Base-by-base conservation (phyloP, 1,140 invertebrate genomes). In the Trachymyrmex cornetzi region DNA sequence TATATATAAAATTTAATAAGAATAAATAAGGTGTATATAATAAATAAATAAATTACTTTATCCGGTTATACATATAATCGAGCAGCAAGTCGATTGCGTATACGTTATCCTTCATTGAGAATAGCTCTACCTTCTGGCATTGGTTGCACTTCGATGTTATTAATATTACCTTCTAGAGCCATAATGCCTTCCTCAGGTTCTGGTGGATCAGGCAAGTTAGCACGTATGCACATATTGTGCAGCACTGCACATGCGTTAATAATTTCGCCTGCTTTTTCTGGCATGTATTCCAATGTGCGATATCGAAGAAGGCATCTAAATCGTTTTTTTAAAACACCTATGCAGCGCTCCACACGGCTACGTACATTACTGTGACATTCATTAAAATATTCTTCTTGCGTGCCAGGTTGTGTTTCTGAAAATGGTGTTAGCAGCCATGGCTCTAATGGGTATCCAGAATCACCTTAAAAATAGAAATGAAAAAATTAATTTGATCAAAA, bases 161-260 rank as follows among this genome's bases (percentile, higher is more conserved):
- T 4, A 66, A 16, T 19, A 7, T 55, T n/a, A 6, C 44, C 2
- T 48, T 67, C 64, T 38, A 67, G 22, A 44, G 34, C 64, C 34
- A 44, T 44, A 12, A 67, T 44, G 44, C 6, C 34, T 48, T 38
- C 64, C 4, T 7, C 34, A 3, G 34, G 64, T 11, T 67, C 64
- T 2, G 64, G 64, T 9, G 64, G 64, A 38, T 67, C 64, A 38
- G 64, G 34, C 6, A 66, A n/a, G 12, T 38, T 66, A 7, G 64
- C 64, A 16, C 5, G 64, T n/a, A 66, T 66, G 19, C 64, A 66
- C 64, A 64, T 64, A 34, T 64, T 64, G 12, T 64, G 61, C 27
- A 64, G 16, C 24, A 64, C 27, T 64, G 61, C 64, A 38, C 34
- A 66, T 0, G 34, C 64, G 7, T 66, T 66, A 44, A 66, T 66